Base-by-base conservation (phyloP, 2,797 vertebrate species). In the Molossus molossus region DNA sequence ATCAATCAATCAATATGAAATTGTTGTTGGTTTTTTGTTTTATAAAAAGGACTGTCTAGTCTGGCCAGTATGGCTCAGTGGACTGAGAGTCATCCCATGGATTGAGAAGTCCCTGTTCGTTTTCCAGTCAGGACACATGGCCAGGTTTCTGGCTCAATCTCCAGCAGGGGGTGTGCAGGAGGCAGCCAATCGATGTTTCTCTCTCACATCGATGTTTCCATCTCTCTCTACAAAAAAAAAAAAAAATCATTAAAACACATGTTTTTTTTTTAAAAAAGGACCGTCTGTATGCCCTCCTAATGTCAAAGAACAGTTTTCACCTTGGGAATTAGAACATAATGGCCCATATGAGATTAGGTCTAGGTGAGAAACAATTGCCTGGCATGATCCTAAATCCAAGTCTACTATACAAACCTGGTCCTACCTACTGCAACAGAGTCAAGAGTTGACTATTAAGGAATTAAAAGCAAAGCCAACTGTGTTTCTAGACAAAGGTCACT, bases 401-500 rank as follows among this genome's bases (percentile, higher is more conserved):
- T 62, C 53, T 72, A 21, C 0, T 33, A 29, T 53, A 70, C 40
- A 95, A 94, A 94, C 7, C 33, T 10, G 37, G 20, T 89, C 29
- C 70, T 29, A 48, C 6, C 62, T 86, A 73, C 27, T 76, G 14
- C n/a, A 64, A 69, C 7, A 64, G 25, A 21, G 45, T 70, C n/a
- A 95, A 58, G 67, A 80, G 55, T 0, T 29, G 13, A 79, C 40
- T 83, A 48, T 10, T 72, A 33, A 72, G 29, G 20, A 93, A 87
- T 80, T 65, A 64, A 33, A 90, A 37, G 27, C 18, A 69, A 21
- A 33, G 40, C 57, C 64, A 90, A 73, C 33, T 85, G 37, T 64
- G n/a, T 87, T 94, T 97, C 45, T 55, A 91, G 33, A 83, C 57
- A 72, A 73, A 91, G 25, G 79, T 25, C 65, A 23, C 58, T 7